Conservation (phyloP, 2,113 vertebrate species). For the Crotalus helleri region DNA sequence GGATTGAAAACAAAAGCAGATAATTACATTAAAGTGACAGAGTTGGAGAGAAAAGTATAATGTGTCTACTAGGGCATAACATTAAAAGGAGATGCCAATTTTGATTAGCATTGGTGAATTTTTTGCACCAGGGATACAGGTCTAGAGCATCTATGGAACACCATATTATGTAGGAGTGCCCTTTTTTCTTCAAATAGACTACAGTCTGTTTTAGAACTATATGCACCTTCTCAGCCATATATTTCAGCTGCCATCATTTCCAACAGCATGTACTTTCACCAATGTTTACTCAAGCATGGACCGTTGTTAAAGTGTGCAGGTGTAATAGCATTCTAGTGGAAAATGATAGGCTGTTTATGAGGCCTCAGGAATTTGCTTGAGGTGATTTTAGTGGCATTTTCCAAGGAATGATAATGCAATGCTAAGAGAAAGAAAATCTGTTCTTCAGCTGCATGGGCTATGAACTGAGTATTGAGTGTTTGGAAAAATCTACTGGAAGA, state of each 20-base stretch:
- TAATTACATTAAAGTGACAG: neutral
- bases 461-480: conserved; percentile 4
- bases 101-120: neutral
- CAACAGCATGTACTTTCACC: conserved; percentile 37
- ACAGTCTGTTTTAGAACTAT: conserved; percentile 6
- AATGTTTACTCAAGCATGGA: conserved; percentile 25
- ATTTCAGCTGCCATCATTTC: neutral
- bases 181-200: neutral
- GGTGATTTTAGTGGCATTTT: conserved; percentile 18
- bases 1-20: neutral
- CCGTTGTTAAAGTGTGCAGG: conserved; percentile 27
- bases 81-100: neutral
- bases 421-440: conserved; percentile 15
- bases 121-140: neutral
- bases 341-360: conserved; percentile 15
- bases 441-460: neutral
- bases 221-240: neutral
- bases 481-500: neutral
- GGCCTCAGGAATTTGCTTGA: neutral
- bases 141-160: neutral
- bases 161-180: neutral
- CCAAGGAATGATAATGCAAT: neutral
- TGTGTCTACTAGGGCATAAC: neutral
- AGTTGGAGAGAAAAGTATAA: neutral
- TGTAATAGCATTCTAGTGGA: conserved; percentile 16